Evolutionary conservation across 2,113 vertebrate genomes (phyloP), one percentile per base, ranked within the genome.

Genomic region (Chlorodrepanis virens): DNA sequence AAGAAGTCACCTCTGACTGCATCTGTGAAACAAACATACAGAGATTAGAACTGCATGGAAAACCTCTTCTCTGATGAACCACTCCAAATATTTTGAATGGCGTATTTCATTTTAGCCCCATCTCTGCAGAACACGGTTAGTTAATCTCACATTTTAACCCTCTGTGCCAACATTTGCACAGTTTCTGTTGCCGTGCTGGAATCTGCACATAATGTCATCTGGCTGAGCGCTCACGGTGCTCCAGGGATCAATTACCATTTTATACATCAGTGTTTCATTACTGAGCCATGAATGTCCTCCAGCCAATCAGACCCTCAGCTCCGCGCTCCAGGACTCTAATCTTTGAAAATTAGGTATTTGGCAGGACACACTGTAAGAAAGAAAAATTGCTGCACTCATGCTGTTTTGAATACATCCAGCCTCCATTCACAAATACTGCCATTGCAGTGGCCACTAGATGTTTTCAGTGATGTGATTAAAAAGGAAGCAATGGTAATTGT

Each of bases 221-320:
- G 95, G 96, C 94, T 96, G 49, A 16, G 78, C 0, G 2, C 89
- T 74, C 27, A 3, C 0, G 0, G 71, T 71, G 69, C 84, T 91
- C 91, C 33, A 0, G 83, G 96, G 96, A 97, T 96, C 93, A 96
- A 96, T 95, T 96, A 96, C 94, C 81, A 91, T 95, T 97, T 97
- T 88, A 97, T 92, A 97, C 90, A 97, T 70, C 89, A 94, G 90
- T 83, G 90, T 97, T 97, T 90, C 69, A 94, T 97, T 97, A 96
- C 94, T 22, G 71, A 94, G 78, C 84, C 12, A 3, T 65, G 89
- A 94, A 95, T 42, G 61, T 93, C 92, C 78, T 59, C 67, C 7
- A 94, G 95, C 97, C 97, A 96, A 97, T 96, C 93, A 93, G 63
- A 97, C 87, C 21, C 90, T 83, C 57, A 87, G 75, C 78, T 83